Evolutionary conservation across 2,113 vertebrate genomes (phyloP).

Genomic region (Ariopsis seemanni): DNA sequence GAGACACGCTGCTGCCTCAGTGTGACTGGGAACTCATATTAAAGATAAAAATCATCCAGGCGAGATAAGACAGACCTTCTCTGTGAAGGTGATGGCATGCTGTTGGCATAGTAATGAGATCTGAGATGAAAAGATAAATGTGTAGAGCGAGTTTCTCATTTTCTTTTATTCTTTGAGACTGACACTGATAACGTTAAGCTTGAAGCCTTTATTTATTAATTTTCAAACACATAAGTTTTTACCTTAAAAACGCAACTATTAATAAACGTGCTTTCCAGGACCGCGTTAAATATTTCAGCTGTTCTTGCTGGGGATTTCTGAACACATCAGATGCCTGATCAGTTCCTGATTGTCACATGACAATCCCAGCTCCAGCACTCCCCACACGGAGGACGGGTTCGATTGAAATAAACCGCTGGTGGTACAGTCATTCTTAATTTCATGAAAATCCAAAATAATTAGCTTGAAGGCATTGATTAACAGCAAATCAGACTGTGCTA

Average conservation of each 20-base stretch:
- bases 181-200: not conserved
- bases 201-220: not conserved
- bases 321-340: not conserved
- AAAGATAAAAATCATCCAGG: conserved; percentile 2
- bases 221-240: not conserved
- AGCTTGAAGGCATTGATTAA: no score
- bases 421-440: not conserved
- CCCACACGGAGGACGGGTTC: no score
- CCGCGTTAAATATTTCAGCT: not conserved
- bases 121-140: not conserved
- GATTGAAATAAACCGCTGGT: not conserved
- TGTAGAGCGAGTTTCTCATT: not conserved
- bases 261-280: not conserved
- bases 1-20: not conserved
- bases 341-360: not conserved
- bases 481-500: no score
- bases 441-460: no score
- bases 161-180: not conserved
- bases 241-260: not conserved
- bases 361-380: not conserved
- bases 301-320: not conserved
- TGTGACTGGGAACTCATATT: not conserved
- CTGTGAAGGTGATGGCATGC: not conserved
- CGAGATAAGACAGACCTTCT: not conserved
- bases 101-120: not conserved